Base-by-base conservation (phyloP, 1,140 invertebrate species). In the Drosophila bipectinata region DNA sequence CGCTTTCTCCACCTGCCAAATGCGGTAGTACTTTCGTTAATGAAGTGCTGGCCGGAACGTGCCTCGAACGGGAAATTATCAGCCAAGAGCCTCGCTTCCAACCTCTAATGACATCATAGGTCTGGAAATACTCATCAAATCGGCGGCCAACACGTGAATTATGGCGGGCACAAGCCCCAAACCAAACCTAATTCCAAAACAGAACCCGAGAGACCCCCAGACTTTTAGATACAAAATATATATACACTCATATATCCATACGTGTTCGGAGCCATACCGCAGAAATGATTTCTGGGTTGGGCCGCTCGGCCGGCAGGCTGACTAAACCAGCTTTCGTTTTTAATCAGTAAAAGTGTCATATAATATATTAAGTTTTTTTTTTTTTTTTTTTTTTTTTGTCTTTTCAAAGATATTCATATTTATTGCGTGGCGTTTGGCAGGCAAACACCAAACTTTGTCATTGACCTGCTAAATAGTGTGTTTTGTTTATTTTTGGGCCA, bases 111-210 rank as follows among this genome's bases (percentile, higher is more conserved):
- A 87, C 79, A 87, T 87, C 82, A 87, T 85, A 79, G 18, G n/a
- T 61, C 60, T 41, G 26, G 26, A 72, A 79, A 69, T 69, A 71
- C 39, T 14, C 32, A 44, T 34, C 49, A 39, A 64, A 71, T 78
- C 54, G 81, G 58, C 64, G 60, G 61, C 68, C 61, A 76, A 80
- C 83, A 88, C 82, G 83, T 87, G 78, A 85, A 74, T 87, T 88
- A 88, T 82, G 75, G 51, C 56, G n/a, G 21, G 63, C 57, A 72
- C 18, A 45, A 57, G 52, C 37, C 26, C 21, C 21, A 21, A 3
- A 21, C 21, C 47, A 59, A 49, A 51, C 28, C 26, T 5, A 53
- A 26, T 6, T 26, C 47, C 57, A 55, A 67, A 37, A 9, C 34
- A 37, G 10, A 48, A 49, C 45, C 67, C 18, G 14, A 39, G 47